Percentiles rank a stretch among this genome's conserved stretches.
Conservation (phyloP, 2,797 vertebrate genomes). For the Neosilurus mollespiculum region DNA sequence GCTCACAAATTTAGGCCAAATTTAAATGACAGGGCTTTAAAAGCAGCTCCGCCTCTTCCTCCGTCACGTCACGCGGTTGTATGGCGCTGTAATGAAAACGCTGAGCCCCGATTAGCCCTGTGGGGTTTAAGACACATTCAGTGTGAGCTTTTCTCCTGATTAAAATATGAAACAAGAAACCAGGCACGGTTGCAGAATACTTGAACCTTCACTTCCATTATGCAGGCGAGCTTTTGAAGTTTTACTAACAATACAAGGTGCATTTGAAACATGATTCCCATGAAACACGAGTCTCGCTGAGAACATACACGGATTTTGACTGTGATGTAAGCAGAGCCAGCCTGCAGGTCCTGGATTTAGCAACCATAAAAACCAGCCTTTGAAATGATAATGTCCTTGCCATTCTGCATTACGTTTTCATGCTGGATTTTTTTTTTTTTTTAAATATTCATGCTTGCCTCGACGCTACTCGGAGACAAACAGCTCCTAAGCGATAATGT, state of each 20-base stretch:
- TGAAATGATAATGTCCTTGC: conserved; percentile 57
- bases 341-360: conserved; percentile 46
- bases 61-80: background rate
- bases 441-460: conserved; percentile 46
- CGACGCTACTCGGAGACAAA: conserved; percentile 53
- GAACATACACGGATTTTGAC: background rate
- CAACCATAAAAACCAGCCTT: conserved; percentile 45
- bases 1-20: background rate
- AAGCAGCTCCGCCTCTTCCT: conserved; percentile 2
- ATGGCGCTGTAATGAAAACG: background rate
- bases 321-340: conserved; percentile 26
- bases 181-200: background rate
- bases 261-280: conserved; percentile 29
- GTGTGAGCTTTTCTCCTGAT: conserved; percentile 1
- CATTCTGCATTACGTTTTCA: conserved; percentile 51
- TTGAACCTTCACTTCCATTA: conserved; percentile 35
- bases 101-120: conserved; percentile 11
- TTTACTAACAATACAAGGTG: conserved; percentile 14
- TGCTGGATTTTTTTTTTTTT: conserved; percentile 40
- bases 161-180: conserved; percentile 24
- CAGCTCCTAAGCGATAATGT: conserved; percentile 48
- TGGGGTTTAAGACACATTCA: background rate
- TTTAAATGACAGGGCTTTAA: background rate
- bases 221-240: conserved; percentile 38
- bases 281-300: background rate